Base-by-base conservation (phyloP, 1,140 invertebrate species). In the Cydia fagiglandana region DNA sequence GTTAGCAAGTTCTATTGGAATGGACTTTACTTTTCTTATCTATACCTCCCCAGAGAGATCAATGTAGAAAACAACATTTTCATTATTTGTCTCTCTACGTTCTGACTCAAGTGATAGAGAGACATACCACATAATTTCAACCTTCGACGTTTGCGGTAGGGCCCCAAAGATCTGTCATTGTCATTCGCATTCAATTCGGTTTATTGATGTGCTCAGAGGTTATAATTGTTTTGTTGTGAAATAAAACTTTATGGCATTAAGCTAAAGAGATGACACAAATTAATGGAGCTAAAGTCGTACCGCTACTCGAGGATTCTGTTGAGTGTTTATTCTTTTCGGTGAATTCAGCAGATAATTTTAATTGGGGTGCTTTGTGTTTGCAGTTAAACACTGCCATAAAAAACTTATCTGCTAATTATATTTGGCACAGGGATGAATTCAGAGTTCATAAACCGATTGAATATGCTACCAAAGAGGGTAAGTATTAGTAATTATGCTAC, bases 321-420 rank as follows among this genome's bases (percentile, higher is more conserved):
- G 81, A 87, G 24, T 89, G 86, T 78, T 79, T 76, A 12, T 87
- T 88, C 78, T 91, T 82, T 5, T 30, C 70, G 50, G 45, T 74
- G 17, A 45, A 81, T 34, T 79, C 81, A 80, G 61, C 79, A 80
- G 77, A 88, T 70, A 76, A 81, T 74, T 75, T 78, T 53, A 68
- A 85, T 45, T 88, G 94, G 82, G 81, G 91, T 7, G 76, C 86
- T 38, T 73, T 94, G 68, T 90, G 93, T 75, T 73, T 81, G 20
- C 80, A 93, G 76, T 87, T 94, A 24, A 93, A 94, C 79, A 81
- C 86, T 47, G 88, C 92, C 28, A 90, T 94, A 15, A 77, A 86
- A 45, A 79, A 85, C 56, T 86, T 92, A 64, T 85, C 93, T 2
- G 75, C 90, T 30, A 87, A 92, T 74, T 95, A 95, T 80, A 94